Conservation (phyloP, 2,888 invertebrate species). For the Barypeithes pellucidus region DNA sequence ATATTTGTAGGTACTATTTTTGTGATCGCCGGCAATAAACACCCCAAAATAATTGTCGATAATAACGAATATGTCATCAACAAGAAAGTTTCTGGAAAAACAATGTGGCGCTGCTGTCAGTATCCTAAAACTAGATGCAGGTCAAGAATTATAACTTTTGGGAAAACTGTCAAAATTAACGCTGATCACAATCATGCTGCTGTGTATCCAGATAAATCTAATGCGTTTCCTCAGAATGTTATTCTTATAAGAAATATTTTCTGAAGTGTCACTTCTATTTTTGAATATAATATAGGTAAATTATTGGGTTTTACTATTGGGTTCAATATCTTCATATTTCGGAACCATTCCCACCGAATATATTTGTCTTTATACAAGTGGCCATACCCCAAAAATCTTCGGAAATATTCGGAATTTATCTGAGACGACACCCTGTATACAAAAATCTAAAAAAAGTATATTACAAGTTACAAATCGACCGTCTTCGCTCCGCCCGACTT, state of each 20-base stretch:
- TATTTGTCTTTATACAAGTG: no score
- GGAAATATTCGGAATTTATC: no score
- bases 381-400: no score
- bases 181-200: slow-evolving; percentile 59
- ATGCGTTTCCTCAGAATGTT: slow-evolving; percentile 11
- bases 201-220: slow-evolving; percentile 42
- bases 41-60: slow-evolving; percentile 60
- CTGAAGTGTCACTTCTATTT: no score
- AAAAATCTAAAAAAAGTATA: no score
- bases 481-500: no score
- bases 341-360: no score
- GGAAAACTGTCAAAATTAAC: slow-evolving; percentile 56
- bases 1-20: slow-evolving; percentile 56
- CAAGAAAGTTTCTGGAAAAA: slow-evolving; percentile 53
- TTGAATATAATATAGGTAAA: no score
- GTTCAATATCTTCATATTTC: no score
- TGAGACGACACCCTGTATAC: no score
- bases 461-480: no score
- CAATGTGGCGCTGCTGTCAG: slow-evolving; percentile 61
- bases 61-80: slow-evolving; percentile 59
- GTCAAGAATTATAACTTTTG: slow-evolving; percentile 58
- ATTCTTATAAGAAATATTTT: not conserved
- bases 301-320: no score
- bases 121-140: slow-evolving; percentile 59
- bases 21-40: slow-evolving; percentile 56